Conservation (phyloP, 2,888 invertebrate species). For the Diarsia rubi region DNA sequence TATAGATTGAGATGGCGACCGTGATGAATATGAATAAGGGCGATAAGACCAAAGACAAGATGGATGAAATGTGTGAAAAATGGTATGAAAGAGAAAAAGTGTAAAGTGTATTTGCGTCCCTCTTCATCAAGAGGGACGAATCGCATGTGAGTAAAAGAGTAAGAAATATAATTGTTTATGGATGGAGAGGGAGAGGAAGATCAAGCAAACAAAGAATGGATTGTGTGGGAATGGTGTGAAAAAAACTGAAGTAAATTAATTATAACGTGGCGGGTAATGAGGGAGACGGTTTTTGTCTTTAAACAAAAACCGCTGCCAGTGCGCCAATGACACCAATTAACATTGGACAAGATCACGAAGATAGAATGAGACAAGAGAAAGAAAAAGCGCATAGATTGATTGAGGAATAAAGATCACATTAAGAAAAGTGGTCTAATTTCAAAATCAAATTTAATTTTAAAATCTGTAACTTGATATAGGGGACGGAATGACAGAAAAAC, state of each 20-base stretch:
- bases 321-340: not conserved
- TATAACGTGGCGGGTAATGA: too few relatives aligned
- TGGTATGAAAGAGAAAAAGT: not conserved
- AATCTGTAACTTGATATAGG: not conserved
- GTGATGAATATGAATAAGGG: not conserved
- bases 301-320: too few relatives aligned
- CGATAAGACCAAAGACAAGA: not conserved
- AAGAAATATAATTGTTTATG: too few relatives aligned
- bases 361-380: not conserved
- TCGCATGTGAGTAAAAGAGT: too few relatives aligned
- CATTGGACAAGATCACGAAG: not conserved
- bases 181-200: too few relatives aligned
- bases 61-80: not conserved
- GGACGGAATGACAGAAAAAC: not conserved
- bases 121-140: too few relatives aligned
- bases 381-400: not conserved
- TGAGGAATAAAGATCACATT: not conserved
- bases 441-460: too few relatives aligned
- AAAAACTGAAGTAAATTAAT: too few relatives aligned
- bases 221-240: too few relatives aligned
- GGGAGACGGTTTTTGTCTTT: too few relatives aligned
- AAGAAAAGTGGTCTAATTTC: not conserved
- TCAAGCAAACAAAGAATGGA: too few relatives aligned
- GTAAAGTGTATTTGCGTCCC: too few relatives aligned
- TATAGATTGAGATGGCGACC: not conserved